Percentiles rank a stretch among this genome's conserved stretches.
These are phyloP conservation scores for Zosterops hypoxanthus DNA, from an alignment of 2,113 vertebrate species.

Conservation along the genomic window DNA sequence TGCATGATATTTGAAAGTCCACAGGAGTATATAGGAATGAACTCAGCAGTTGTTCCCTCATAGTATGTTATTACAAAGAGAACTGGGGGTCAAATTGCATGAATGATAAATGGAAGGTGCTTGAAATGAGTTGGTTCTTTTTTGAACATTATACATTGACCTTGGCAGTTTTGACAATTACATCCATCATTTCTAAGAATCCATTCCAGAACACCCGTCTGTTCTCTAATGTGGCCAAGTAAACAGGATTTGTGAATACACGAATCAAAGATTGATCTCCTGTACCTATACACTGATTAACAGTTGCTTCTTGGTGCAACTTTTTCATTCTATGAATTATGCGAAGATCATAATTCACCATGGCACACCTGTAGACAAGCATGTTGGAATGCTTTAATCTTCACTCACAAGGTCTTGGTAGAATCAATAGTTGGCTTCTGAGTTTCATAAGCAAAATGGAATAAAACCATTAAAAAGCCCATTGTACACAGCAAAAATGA, in stretches of 20 bases:
- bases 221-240: conserved; percentile 85
- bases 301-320: conserved; percentile 77
- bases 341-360: conserved; percentile 72
- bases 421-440: conserved; percentile 57
- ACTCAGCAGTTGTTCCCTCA: conserved; percentile 88
- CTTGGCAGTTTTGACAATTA: conserved; percentile 96
- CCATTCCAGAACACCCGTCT: conserved; percentile 87
- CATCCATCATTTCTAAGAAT: conserved; percentile 93
- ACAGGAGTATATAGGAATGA: conserved; percentile 81
- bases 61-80: conserved; percentile 92
- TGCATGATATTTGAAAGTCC: conserved; percentile 81
- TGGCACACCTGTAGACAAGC: conserved; percentile 71
- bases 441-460: conserved; percentile 73
- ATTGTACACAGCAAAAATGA: conserved; percentile 33
- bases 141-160: conserved; percentile 89
- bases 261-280: conserved; percentile 87
- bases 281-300: conserved; percentile 83
- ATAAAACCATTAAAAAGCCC: conserved; percentile 59
- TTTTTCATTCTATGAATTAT: conserved; percentile 75
- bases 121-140: conserved; percentile 86
- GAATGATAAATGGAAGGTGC: conserved; percentile 91
- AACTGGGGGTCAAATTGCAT: conserved; percentile 89
- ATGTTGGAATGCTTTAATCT: conserved; percentile 73
- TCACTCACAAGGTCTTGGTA: conserved; percentile 61
- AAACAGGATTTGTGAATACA: conserved; percentile 91